Evolutionary conservation across 2,888 invertebrate species (phyloP).

Genomic region (Eupeodes latifasciatus): DNA sequence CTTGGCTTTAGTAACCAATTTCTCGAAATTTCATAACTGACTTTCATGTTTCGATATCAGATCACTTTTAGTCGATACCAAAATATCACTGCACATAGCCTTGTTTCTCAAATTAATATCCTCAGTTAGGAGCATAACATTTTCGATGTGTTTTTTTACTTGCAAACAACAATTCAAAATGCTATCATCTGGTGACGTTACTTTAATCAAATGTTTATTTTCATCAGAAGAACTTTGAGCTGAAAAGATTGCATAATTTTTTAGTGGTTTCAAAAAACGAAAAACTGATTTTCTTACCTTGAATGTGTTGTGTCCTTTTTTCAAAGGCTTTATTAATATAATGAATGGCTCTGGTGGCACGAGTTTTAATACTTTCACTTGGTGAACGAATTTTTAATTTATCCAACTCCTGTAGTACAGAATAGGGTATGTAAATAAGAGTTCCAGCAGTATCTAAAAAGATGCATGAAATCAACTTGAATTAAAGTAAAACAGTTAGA

Average conservation of each 20-base stretch:
- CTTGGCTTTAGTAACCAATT: no score
- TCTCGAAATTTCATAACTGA: background rate
- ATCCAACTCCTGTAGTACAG: conserved; percentile 85
- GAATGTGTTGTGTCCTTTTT: conserved; percentile 74
- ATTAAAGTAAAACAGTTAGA: background rate
- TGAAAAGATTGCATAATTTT: conserved; percentile 66
- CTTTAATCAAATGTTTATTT: conserved; percentile 82
- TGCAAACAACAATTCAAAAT: conserved; percentile 85
- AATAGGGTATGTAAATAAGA: conserved; percentile 85
- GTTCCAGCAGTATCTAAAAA: conserved; percentile 79
- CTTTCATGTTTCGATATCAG: conserved; percentile 77
- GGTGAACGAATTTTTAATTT: conserved; percentile 82
- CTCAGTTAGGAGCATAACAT: conserved; percentile 84
- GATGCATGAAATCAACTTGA: background rate
- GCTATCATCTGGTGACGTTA: conserved; percentile 85
- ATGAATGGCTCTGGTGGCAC: conserved; percentile 80
- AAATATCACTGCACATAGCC: conserved; percentile 84
- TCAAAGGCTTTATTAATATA: conserved; percentile 80
- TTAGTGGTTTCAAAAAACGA: background rate
- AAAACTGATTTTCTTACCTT: conserved; percentile 76
- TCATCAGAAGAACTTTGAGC: conserved; percentile 85
- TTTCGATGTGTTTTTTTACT: conserved; percentile 82
- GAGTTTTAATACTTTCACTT: conserved; percentile 72
- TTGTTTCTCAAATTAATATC: conserved; percentile 85
- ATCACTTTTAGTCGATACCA: conserved; percentile 80